These are phyloP conservation scores for Xylocopa sonorina DNA, from an alignment of 1,140 invertebrate genomes.

Conservation along the genomic window DNA sequence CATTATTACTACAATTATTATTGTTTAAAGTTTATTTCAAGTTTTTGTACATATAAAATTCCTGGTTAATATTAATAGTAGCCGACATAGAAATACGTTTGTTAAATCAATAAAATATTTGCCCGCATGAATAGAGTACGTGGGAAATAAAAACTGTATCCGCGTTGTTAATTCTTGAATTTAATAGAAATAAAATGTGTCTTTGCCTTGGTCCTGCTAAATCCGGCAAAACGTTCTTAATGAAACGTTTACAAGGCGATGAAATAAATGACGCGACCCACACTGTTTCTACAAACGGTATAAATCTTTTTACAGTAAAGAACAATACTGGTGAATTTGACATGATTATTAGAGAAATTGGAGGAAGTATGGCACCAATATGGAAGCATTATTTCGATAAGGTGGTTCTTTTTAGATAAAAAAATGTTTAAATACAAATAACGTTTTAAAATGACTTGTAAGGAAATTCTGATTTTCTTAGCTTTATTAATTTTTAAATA, in stretches of 20 bases:
- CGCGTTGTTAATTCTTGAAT: not conserved
- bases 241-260: slow-evolving; percentile 87
- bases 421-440: no score
- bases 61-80: slow-evolving; percentile 39
- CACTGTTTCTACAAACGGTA: slow-evolving; percentile 89
- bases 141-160: not conserved
- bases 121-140: not conserved
- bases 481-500: no score
- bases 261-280: slow-evolving; percentile 88
- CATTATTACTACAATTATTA: not conserved
- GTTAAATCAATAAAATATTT: slow-evolving; percentile 40
- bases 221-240: slow-evolving; percentile 90
- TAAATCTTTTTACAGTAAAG: slow-evolving; percentile 87
- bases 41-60: not conserved
- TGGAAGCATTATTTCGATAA: slow-evolving; percentile 89
- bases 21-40: not conserved
- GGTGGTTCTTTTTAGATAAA: slow-evolving; percentile 71
- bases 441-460: no score
- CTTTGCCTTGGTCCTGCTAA: slow-evolving; percentile 89
- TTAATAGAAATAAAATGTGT: slow-evolving; percentile 74
- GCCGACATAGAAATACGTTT: slow-evolving; percentile 10
- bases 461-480: no score
- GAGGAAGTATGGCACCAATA: slow-evolving; percentile 89
- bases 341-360: slow-evolving; percentile 85
- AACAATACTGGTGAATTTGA: slow-evolving; percentile 80